These are phyloP conservation scores for Drosophila bocqueti DNA, from an alignment of 1,140 invertebrate genomes.

Conservation along the genomic window DNA sequence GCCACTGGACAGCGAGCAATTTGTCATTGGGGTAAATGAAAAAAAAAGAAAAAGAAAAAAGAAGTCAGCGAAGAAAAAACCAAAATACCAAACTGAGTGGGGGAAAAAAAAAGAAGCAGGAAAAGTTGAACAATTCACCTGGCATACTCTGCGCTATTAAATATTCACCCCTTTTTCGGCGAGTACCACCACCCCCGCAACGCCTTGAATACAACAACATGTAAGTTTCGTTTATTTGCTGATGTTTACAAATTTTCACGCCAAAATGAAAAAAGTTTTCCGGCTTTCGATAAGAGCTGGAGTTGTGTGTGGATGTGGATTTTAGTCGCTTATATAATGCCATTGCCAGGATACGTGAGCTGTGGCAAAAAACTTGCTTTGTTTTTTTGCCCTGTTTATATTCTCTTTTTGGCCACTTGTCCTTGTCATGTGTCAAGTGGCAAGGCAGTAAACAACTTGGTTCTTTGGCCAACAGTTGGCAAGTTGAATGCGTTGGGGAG, in stretches of 20 bases:
- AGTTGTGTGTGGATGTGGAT: slow-evolving; percentile 17
- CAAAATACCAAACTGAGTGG: slow-evolving; percentile 6
- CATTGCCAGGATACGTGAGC: slow-evolving; percentile 30
- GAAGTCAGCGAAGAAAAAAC: slow-evolving; percentile 11
- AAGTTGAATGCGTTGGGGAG: slow-evolving; percentile 2
- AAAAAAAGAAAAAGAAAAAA: slow-evolving; percentile 12
- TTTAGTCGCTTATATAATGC: slow-evolving; percentile 33
- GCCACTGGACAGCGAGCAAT: slow-evolving; percentile 54
- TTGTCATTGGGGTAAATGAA: slow-evolving; percentile 70
- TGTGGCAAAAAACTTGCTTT: slow-evolving; percentile 35
- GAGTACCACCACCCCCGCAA: neutral
- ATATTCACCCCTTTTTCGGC: slow-evolving; percentile 75
- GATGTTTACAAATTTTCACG: slow-evolving; percentile 83
- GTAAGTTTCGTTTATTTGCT: slow-evolving; percentile 73
- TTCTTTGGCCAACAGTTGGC: neutral
- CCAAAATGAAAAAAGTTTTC: slow-evolving; percentile 79
- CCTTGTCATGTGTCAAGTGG: slow-evolving; percentile 79
- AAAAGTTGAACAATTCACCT: slow-evolving; percentile 37
- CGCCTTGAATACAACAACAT: slow-evolving; percentile 38
- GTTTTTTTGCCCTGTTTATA: slow-evolving; percentile 6
- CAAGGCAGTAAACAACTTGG: slow-evolving; percentile 65
- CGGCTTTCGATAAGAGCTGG: slow-evolving; percentile 19
- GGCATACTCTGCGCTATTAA: slow-evolving; percentile 63
- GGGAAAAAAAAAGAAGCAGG: neutral
- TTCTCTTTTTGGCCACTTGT: slow-evolving; percentile 36